Evolutionary conservation across 2,888 invertebrate species (phyloP).

Genomic region (Sthenelais limicola): DNA sequence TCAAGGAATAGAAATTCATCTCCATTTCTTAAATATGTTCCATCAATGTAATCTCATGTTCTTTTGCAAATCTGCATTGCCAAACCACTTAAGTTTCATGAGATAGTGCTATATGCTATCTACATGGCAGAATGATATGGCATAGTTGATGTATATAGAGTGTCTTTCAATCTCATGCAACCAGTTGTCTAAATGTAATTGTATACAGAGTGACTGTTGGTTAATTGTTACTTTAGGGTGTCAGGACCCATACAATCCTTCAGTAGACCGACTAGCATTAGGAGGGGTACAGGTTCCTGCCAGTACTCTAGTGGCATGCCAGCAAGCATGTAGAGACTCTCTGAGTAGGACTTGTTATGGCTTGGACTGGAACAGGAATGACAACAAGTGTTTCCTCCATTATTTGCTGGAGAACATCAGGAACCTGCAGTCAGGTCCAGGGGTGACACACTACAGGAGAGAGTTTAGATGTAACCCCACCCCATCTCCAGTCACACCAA

Average conservation of each 20-base stretch:
- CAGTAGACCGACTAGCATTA: background rate
- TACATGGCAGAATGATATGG: too few relatives aligned
- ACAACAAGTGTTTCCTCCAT: conserved; percentile 7
- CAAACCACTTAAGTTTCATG: too few relatives aligned
- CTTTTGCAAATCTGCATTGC: too few relatives aligned
- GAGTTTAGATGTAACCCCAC: background rate
- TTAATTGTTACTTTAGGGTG: background rate
- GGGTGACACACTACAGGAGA: background rate
- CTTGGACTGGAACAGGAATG: background rate
- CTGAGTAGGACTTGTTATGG: background rate
- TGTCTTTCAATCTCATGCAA: too few relatives aligned
- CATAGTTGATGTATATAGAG: too few relatives aligned
- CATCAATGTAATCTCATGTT: too few relatives aligned
- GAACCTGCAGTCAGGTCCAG: background rate
- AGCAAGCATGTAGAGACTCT: background rate
- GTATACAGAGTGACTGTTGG: too few relatives aligned
- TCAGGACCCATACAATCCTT: background rate
- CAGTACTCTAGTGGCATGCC: background rate
- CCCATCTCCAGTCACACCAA: background rate
- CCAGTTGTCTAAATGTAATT: too few relatives aligned
- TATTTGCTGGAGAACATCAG: background rate
- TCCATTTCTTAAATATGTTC: too few relatives aligned
- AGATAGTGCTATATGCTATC: too few relatives aligned
- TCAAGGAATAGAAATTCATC: too few relatives aligned
- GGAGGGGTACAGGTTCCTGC: background rate